Base-by-base conservation (phyloP, 2,113 vertebrate genomes). In the Glareola pratincola region DNA sequence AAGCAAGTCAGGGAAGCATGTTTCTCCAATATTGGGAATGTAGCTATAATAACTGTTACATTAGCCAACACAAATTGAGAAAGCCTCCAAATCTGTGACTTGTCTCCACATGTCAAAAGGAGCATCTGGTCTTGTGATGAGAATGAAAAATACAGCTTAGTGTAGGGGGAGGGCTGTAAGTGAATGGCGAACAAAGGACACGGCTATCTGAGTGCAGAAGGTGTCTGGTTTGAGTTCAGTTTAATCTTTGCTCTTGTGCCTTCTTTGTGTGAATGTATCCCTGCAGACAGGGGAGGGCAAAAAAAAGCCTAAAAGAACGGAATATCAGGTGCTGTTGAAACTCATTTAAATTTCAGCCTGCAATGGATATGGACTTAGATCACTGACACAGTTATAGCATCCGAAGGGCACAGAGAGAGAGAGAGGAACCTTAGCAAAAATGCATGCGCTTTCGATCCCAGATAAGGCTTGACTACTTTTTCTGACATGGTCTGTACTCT, bases 1-100 rank as follows among this genome's bases (percentile, higher is more conserved):
- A 90, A 96, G 90, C 83, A 82, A 91, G 86, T 37, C 81, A 91
- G 92, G 84, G 77, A 94, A 96, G 91, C 62, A 54, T 95, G 92
- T 95, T 97, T 94, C 94, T 95, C 91, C 92, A 94, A 72, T 92
- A 97, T 22, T 82, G 91, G 76, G 89, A 94, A 68, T 90, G 81
- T 89, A 94, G 77, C 89, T 96, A 64, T 94, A 95, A 93, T 96
- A 97, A 94, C 94, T 92, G 83, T 95, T 97, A 90, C 77, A 96
- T 96, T 96, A 97, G 89, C 92, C 90, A 97, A 94, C 36, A 80
- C 73, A 95, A 96, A 95, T 95, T 92, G 96, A 96, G 94, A 95
- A 97, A 96, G 77, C 69, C 76, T 94, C 86, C 64, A 94, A 95
- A 96, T 85, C 89, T 95, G 83, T 82, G 95, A 92, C 94, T 96